Base-by-base conservation (phyloP, 2,888 invertebrate genomes). In the Heliconius hortense region DNA sequence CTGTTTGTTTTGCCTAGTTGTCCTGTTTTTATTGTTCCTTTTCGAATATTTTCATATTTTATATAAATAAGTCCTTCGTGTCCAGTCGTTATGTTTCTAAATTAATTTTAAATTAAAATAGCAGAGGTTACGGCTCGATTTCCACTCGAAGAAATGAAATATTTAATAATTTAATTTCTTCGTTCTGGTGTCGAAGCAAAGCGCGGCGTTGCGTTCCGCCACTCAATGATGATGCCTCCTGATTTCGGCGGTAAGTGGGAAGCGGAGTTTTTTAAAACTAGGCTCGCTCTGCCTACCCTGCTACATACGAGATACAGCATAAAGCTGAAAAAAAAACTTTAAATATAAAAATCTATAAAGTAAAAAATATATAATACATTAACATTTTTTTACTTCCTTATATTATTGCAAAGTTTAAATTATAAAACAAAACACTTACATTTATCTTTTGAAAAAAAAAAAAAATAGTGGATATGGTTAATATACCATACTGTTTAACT, bases 1-100 rank as follows among this genome's bases (percentile, higher is more conserved):
- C 48, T 63, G 70, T 68, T 78, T 76, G 75, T 78, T 77, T 75
- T 68, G 72, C 35, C 74, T 69, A 73, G 73, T 67, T 67, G 69
- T 75, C 71, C 67, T 53, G 64, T 73, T 60, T 67, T 70, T 70
- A 26, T 75, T 21, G 43, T 39, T 18, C 21, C 26, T 71, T 35
- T 71, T 60, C 13, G 26, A 39, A 43, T 60, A 43, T 35, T 59
- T 31, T 71, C 26, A 56, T 59, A 26, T 71, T 71, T 43, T 60
- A 43, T 60, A 48, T 69, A 31, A 5, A 28, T 53, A 21, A 53
- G 21, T 18, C 7, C 10, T 48, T 15, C 18, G 24, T 15, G 24
- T 15, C 66, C 39, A 43, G 66, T 64, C 1, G n/a, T 15, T 24
- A 21, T 10, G 5, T n/a, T n/a, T 56, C 56, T 11, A n/a, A 56